Evolutionary conservation across 2,113 vertebrate genomes (phyloP).

Genomic region (Hypanus sabinus): DNA sequence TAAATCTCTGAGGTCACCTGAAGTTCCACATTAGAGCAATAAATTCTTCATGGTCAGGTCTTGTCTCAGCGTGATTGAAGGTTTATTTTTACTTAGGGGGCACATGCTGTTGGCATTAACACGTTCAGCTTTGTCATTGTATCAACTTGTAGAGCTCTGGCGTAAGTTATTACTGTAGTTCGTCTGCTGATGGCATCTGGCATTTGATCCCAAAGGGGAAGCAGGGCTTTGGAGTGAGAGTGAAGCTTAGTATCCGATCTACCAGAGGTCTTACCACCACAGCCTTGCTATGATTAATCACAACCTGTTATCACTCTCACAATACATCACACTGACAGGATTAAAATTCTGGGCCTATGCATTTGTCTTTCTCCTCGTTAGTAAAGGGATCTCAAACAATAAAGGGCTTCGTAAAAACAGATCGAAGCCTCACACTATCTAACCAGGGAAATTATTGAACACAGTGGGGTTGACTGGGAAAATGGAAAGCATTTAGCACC

Average conservation of each 20-base stretch:
- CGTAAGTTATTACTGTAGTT: background rate
- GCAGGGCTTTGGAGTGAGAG: background rate
- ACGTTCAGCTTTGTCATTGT: background rate
- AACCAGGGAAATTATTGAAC: background rate
- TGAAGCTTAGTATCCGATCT: background rate
- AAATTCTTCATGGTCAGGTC: background rate
- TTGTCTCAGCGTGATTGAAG: background rate
- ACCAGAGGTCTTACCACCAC: background rate
- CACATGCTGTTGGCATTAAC: background rate
- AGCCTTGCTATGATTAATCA: slow-evolving; percentile 1
- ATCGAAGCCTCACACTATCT: background rate
- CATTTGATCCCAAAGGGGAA: background rate
- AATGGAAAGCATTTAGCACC: background rate
- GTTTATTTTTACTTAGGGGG: background rate
- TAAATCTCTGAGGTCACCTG: background rate
- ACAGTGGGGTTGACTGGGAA: background rate
- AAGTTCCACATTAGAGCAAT: background rate
- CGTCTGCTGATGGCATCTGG: background rate
- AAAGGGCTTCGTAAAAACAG: background rate
- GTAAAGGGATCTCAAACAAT: background rate
- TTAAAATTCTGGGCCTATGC: background rate
- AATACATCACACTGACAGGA: slow-evolving; percentile 20
- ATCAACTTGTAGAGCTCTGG: background rate
- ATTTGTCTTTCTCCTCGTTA: background rate
- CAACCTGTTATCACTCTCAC: background rate